Base-by-base conservation (phyloP, 2,113 vertebrate species). In the Rhipidura dahli region DNA sequence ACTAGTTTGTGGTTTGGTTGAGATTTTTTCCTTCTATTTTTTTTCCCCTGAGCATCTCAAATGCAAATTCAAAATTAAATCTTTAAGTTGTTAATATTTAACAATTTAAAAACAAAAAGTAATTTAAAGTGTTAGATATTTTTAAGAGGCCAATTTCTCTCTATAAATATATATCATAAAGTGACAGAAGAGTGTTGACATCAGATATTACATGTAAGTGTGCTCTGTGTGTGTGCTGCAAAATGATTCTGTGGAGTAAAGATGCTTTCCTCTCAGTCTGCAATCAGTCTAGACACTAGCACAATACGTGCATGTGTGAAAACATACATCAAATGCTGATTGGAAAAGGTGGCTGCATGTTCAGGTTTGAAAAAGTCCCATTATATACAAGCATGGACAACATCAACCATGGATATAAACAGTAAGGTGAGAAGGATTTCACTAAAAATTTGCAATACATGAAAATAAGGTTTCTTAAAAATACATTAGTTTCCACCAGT, bases 111-210 rank as follows among this genome's bases (percentile, higher is more conserved):
- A 59, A 26, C 7, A 57, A 31, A 14, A 59, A 27, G 6, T n/a
- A 59, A 90, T 54, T 69, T 90, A 22, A 80, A 65, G 17, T 27
- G 2, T 44, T 61, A 39, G 11, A 5, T 22, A 59, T 42, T 35
- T 72, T 69, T 77, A 66, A 54, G 10, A 81, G 7, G 54, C 39
- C 7, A 75, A 59, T 83, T 79, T 65, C 10, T 82, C 23, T 40
- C 2, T 33, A 0, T 15, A 92, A 33, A 57, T 19, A 51, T 19
- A 64, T 7, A 42, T 4, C 75, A 50, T 17, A n/a, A 70, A 96
- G 94, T 97, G 94, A 97, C 94, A 96, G 96, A 97, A 97, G 87
- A 94, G 94, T 75, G 22, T 26, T 70, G 56, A 73, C 78, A 89
- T 59, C 64, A 71, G 33, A 28, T 83, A 80, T 49, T 70, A 81